phyloP scores from a whole-genome alignment of 2,797 vertebrate species.

The Xiphophorus birchmanni region DNA sequence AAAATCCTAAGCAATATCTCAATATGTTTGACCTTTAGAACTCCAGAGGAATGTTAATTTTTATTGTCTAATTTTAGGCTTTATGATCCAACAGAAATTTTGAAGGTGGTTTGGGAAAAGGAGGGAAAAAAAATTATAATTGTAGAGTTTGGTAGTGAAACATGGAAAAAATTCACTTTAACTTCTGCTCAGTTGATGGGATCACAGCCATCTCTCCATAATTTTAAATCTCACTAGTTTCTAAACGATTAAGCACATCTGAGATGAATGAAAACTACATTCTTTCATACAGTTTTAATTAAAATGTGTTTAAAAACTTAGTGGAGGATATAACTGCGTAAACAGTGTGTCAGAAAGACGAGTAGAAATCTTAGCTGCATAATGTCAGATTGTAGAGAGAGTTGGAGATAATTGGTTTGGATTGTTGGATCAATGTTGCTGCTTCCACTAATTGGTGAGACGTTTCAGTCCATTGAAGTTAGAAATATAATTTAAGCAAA shows the following conservation, averaged over 20 bases:
- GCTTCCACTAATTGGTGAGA: neutral
- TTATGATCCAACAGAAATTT: neutral
- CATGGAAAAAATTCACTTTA: neutral
- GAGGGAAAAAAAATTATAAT: neutral
- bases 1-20: neutral
- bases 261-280: neutral
- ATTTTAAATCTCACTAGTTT: neutral
- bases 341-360: neutral
- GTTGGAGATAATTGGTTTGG: conserved; percentile 23
- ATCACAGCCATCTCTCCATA: neutral
- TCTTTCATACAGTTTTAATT: neutral
- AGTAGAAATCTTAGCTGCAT: neutral
- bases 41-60: neutral
- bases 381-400: neutral
- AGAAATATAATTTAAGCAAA: neutral
- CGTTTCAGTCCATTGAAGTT: neutral
- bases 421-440: conserved; percentile 8
- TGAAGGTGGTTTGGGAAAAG: neutral
- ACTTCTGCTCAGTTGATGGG: neutral
- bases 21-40: neutral
- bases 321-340: no score
- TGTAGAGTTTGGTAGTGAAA: neutral
- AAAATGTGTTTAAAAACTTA: neutral
- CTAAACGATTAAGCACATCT: neutral
- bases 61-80: neutral